Evolutionary conservation across 2,113 vertebrate species (phyloP).

Genomic region (Turnix velox): DNA sequence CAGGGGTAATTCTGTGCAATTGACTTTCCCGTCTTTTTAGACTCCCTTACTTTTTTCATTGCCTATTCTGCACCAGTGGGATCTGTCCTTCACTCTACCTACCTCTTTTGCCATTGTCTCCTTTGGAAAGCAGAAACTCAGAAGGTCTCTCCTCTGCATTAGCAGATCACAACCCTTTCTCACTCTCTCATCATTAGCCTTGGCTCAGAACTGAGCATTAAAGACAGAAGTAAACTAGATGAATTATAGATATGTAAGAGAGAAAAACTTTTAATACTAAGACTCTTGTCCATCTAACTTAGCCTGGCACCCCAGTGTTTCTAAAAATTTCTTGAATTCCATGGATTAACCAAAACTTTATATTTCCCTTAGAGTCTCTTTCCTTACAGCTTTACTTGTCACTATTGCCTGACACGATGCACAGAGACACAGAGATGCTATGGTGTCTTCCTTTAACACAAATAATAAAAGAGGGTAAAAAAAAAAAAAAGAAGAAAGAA

Average conservation of each 20-base stretch:
- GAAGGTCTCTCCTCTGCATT: neutral
- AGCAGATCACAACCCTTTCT: neutral
- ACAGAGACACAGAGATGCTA: rapidly evolving
- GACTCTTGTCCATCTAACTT: neutral
- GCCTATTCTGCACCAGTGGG: neutral
- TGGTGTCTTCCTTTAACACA: neutral
- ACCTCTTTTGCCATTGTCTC: neutral
- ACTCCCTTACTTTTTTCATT: neutral
- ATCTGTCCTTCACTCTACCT: neutral
- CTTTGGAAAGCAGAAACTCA: neutral
- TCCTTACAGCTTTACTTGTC: neutral
- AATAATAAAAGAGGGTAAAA: neutral
- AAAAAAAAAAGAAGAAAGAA: rapidly evolving
- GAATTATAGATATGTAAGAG: neutral
- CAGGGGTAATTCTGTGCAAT: neutral
- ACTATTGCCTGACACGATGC: rapidly evolving
- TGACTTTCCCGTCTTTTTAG: neutral
- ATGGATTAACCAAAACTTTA: neutral
- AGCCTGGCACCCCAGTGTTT: rapidly evolving
- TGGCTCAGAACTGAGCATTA: neutral
- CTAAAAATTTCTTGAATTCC: neutral
- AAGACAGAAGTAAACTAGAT: neutral
- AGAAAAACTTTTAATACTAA: neutral
- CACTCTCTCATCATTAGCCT: neutral
- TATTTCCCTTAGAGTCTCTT: neutral